phyloP scores from a whole-genome alignment of 1,140 invertebrate species.

The Pogonus chalceus region DNA sequence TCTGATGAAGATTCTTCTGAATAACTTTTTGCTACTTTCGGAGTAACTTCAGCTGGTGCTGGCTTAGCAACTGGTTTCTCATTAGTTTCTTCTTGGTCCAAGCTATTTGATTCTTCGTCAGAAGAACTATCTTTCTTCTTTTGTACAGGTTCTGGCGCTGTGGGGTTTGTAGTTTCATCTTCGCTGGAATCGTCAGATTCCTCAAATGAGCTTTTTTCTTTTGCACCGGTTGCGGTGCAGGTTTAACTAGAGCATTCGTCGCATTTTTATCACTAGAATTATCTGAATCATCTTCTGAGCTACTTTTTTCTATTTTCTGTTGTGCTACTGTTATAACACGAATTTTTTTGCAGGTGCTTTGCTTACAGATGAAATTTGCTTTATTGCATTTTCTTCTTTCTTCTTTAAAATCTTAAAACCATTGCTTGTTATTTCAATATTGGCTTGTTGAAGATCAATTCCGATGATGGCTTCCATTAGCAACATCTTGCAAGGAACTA shows the following conservation, averaged over 20 bases:
- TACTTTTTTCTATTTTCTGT: constrained; percentile 24
- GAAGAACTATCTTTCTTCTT: constrained; percentile 20
- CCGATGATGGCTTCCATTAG: too few species aligned
- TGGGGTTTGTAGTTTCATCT: constrained; percentile 16
- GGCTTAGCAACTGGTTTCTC: constrained; percentile 22
- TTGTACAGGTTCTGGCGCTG: not conserved
- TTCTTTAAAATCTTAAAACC: too few species aligned
- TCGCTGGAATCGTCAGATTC: constrained; percentile 20
- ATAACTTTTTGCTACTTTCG: constrained; percentile 20
- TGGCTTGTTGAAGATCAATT: too few species aligned
- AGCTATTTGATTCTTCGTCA: constrained; percentile 25
- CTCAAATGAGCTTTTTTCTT: constrained; percentile 24
- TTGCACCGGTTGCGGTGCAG: constrained; percentile 17
- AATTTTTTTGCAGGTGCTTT: constrained; percentile 18
- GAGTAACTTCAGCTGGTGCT: constrained; percentile 14
- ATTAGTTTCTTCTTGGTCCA: constrained; percentile 20
- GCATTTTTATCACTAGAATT: constrained; percentile 21
- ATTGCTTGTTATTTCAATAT: too few species aligned
- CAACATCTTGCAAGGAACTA: too few species aligned
- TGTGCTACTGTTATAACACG: constrained; percentile 17
- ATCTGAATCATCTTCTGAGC: constrained; percentile 32
- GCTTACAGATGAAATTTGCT: too few species aligned
- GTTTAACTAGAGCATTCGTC: constrained; percentile 17
- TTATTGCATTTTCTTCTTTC: too few species aligned
- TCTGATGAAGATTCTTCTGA: constrained; percentile 21